Evolutionary conservation across 2,888 invertebrate species (phyloP), one percentile per base, ranked within the genome.

Genomic region (Eubasilissa splendida): DNA sequence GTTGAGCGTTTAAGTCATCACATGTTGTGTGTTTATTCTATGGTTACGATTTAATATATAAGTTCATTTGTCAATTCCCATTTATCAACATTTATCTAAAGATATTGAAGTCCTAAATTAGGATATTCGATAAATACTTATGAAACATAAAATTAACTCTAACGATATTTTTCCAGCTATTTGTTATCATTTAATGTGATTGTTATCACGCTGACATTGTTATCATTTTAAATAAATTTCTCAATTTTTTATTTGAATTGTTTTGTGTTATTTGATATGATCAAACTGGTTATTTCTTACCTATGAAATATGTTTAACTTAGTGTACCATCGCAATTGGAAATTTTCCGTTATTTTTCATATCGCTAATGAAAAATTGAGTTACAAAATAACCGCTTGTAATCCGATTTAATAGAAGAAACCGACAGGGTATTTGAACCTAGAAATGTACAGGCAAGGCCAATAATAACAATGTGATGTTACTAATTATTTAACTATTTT

Each of bases 341-440:
- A 42, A 42, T 42, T 52, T 53, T 68, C 52, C 14, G 68, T 68
- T 68, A 68, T 10, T 73, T 60, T n/a, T 65, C 33, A 53, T 54
- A 14, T 68, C 58, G 66, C 42, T 54, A 58, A 33, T 58, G 11
- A 59, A 50, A 50, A 33, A 8, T 58, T 56, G 31, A 77, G 65
- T 53, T 68, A 31, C 65, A 14, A 58, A 58, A 75, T 22, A 22
- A 56, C 58, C 76, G 79, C 66, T 68, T 56, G 65, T 78, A 70
- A 75, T 63, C 80, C 71, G 68, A 77, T 52, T 76, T 75, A 77
- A 58, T 42, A 65, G 80, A 83, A 83, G 77, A 83, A 84, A 84
- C 83, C 82, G 82, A 83, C 83, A 84, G 83, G 83, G 83, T 84
- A 83, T 80, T 83, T 82, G 82, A 82, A 79, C 84, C 83, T 84